Evolutionary conservation across 2,113 vertebrate species (phyloP), one percentile per base, ranked within the genome.

Genomic region (Piprites chloris): DNA sequence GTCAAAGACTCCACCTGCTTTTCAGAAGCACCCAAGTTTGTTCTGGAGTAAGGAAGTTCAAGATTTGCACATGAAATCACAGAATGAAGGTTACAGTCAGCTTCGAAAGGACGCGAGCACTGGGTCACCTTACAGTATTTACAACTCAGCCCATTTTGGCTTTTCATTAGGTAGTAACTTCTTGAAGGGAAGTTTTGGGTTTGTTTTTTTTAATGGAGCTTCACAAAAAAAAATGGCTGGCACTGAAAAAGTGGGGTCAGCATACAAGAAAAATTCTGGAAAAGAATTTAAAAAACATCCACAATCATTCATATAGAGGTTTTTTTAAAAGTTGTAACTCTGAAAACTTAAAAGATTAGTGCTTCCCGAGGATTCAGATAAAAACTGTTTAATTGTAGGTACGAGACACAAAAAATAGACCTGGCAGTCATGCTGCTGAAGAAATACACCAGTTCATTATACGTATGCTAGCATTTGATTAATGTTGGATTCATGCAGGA

Each of bases 381-480:
- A 65, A 85, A 85, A 50, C 9, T 37, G 35, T 53, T 84, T 53
- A 82, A 65, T 12, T 68, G 7, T 6, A 71, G 12, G 16, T 53
- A 56, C 4, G 10, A 44, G 26, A 66, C 30, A 68, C 20, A 46
- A 84, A 74, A 74, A 49, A 53, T 18, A 65, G 6, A 68, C 21
- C 30, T 76, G 33, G 7, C 27, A 69, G 59, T 65, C 72, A 59
- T 27, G 49, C 6, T 83, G 53, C 44, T 72, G 50, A 72, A 71
- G 42, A 91, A 63, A 55, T 58, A 12, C 2, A 72, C 10, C 14
- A 33, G 26, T 28, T 20, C 14, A 28, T 65, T 30, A 14, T 11
- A 72, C 0, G 0, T 18, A 11, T 20, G 6, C 9, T 46, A 79
- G 30, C 1, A 1, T 44, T 86, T 80, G 30, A 72, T 46, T 35